phyloP scores from a whole-genome alignment of 2,797 vertebrate species.

The Epinephelus malabaricus region DNA sequence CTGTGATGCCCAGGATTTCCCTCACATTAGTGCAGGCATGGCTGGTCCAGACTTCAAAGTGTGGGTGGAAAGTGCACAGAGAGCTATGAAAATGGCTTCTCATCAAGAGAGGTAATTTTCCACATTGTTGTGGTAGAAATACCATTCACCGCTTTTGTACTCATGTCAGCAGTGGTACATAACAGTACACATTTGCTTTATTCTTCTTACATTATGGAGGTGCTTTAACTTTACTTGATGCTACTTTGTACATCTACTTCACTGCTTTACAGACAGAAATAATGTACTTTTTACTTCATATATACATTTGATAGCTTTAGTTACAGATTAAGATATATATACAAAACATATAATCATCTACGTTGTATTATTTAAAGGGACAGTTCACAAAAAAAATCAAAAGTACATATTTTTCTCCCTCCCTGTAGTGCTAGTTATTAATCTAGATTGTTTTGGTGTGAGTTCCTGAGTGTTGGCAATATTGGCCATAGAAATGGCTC shows the following conservation, averaged over 20 bases:
- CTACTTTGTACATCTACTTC: background rate
- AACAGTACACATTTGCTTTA: background rate
- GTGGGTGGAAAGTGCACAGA: slow-evolving; percentile 61
- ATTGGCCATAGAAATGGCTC: too few relatives aligned
- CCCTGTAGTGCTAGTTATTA: too few relatives aligned
- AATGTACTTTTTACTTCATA: background rate
- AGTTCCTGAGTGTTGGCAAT: too few relatives aligned
- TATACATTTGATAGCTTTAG: background rate
- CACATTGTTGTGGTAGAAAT: slow-evolving; percentile 46
- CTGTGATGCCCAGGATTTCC: slow-evolving; percentile 85
- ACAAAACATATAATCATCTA: background rate
- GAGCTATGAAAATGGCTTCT: slow-evolving; percentile 49
- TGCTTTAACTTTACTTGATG: background rate
- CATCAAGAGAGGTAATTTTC: slow-evolving; percentile 66
- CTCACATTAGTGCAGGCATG: slow-evolving; percentile 76
- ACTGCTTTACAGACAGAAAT: background rate
- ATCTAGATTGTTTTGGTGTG: too few relatives aligned
- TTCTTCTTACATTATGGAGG: background rate
- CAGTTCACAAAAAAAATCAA: too few relatives aligned
- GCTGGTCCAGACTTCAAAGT: slow-evolving; percentile 77
- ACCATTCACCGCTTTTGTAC: slow-evolving; percentile 4
- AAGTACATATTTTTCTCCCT: too few relatives aligned
- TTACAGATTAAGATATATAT: background rate
- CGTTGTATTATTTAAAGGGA: too few relatives aligned
- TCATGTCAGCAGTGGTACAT: background rate